Base-by-base conservation (phyloP, 2,113 vertebrate species). In the Coreoperca whiteheadi region DNA sequence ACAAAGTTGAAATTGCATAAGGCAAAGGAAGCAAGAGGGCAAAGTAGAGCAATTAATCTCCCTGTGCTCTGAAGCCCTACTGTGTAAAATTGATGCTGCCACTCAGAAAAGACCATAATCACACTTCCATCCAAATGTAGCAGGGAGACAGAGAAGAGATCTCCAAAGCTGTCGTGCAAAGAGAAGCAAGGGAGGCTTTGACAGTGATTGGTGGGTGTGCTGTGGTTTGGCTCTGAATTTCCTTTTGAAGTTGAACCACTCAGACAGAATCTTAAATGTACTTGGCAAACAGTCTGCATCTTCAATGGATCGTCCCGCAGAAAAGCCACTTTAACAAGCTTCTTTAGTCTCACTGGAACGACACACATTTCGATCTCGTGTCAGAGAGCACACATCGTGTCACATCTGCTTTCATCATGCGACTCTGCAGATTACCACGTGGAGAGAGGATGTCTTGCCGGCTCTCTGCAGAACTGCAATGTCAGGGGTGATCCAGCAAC, bases 221-320 rank as follows among this genome's bases (percentile, higher is more conserved):
- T 30, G 74, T 18, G 59, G 82, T 82, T 75, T 79, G 69, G 74
- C 84, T 88, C 69, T n/a, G 72, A 64, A 34, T 82, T 84, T 82
- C 80, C 85, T 73, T 93, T 89, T 90, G 87, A 90, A 83, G 90
- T 78, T 88, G 79, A 94, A 80, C 88, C 69, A 70, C 72, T 89
- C 88, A 89, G 87, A 91, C 87, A 86, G 91, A 93, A 94, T 93
- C 76, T 57, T 79, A 88, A 92, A 93, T 86, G 86, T 28, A 82
- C 69, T 80, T 84, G 83, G 92, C 66, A 89, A 82, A 89, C 87
- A 91, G 82, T 78, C 65, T 72, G 67, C 89, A 74, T 82, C 68
- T 79, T 90, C 79, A 81, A 25, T 76, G 60, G 43, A 54, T 41
- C 71, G 68, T 83, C 43, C 28, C 53, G 20, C 21, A 67, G 74